Base-by-base conservation (phyloP, 2,797 vertebrate genomes). In the Clarias platycephalus region DNA sequence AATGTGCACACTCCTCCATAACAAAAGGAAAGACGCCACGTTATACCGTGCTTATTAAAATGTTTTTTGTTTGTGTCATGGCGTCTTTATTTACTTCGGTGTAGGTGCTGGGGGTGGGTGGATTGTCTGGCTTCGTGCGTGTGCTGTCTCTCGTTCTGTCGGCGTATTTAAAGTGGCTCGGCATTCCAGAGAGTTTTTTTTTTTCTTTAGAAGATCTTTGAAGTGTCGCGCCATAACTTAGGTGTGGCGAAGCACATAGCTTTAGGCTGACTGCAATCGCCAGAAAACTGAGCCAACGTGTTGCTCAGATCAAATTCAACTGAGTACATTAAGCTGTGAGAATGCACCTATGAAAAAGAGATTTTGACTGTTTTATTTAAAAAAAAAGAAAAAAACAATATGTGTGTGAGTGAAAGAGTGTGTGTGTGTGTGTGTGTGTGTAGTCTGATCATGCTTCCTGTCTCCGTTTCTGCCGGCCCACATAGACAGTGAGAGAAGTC, bases 391-490 rank as follows among this genome's bases (percentile, higher is more conserved):
- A 63, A 12, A 26, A 26, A 10, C 31, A 1, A 9, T 76, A 16
- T 28, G 6, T 62, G 58, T 40, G 9, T 82, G 37, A 80, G 67
- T 34, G 31, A 78, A 49, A 67, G 12, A 80, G 70, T 80, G n/a
- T 81, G 83, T 84, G 28, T 71, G 34, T 84, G 64, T 85, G 63
- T 83, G 76, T 62, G 76, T 70, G 66, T 74, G 75, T 70, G 83
- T 78, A 80, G 83, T 83, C 77, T 58, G 85, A 75, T 71, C 37
- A 24, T 58, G 90, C 92, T 95, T 95, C 94, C 94, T 93, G 94
- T 94, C 94, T 92, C 94, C 92, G 93, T 95, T 95, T 93, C 92
- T 93, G 90, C 92, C 91, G 93, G 93, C 95, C 95, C 94, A 95
- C 95, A 95, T 94, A 94, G 93, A 93, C 93, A 87, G 89, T 84